Evolutionary conservation across 2,113 vertebrate genomes (phyloP), one percentile per base, ranked within the genome.

Genomic region (Mugil cephalus): DNA sequence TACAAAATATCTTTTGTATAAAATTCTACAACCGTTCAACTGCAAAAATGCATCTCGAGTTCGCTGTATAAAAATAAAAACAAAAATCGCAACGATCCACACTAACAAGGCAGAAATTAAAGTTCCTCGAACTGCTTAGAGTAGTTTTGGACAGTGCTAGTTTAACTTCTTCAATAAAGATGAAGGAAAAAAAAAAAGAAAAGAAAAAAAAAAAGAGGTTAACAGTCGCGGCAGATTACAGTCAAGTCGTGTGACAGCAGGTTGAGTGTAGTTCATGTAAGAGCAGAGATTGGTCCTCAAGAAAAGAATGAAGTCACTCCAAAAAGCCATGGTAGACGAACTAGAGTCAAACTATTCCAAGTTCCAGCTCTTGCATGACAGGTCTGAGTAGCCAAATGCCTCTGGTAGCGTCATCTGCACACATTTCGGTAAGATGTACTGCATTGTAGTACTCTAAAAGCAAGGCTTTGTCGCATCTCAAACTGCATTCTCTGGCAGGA

Each of bases 1-100:
- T 69, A 79, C 76, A 86, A 89, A 90, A 83, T 73, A 43, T 62
- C 34, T 72, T 80, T 86, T 85, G 67, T 72, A 83, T 77, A 88
- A 82, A 88, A 84, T 51, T 58, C 36, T 69, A 58, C 62, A 42
- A 79, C 52, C 39, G 40, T 79, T 83, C 52, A 77, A 86, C 75
- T 70, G 82, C 71, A 86, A 85, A 84, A 83, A 72, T 53, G 58
- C 38, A 52, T 60, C 69, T 55, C 42, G 69, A 83, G 51, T 78
- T 89, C 42, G 78, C 52, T 58, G 80, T 84, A 86, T 86, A 80
- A 64, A 74, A 68, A 81, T 39, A 69, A 65, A 39, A 69, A 50
- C 52, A 77, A 17, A 64, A 46, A 65, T 36, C 53, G 46, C 35
- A 66, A 69, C 78, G 82, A 80, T 76, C 66, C 69, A 87, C 84